Percentiles rank a stretch among this genome's conserved stretches.
Conservation (phyloP, 2,797 vertebrate genomes). For the Masticophis lateralis region DNA sequence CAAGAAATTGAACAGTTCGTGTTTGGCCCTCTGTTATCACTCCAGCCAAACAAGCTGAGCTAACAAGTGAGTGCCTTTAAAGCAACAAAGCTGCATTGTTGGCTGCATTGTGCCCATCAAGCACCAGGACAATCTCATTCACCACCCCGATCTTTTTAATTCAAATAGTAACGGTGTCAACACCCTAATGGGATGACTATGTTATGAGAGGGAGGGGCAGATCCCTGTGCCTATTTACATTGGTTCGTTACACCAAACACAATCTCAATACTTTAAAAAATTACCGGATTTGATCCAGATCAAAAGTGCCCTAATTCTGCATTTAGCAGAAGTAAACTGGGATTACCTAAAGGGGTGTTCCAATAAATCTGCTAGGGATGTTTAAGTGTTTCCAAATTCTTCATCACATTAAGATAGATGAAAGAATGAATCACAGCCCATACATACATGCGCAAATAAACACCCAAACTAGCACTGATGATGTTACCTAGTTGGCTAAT, state of each 20-base stretch:
- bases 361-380: no score
- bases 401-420: neutral
- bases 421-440: neutral
- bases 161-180: neutral
- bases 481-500: neutral
- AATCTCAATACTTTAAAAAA: neutral
- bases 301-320: neutral
- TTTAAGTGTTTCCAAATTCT: neutral
- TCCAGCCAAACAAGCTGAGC: neutral
- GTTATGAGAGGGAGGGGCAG: neutral
- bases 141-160: neutral
- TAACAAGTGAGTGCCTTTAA: constrained; percentile 18
- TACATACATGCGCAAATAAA: rapidly evolving
- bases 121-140: neutral
- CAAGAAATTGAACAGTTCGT: neutral
- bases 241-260: neutral
- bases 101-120: neutral
- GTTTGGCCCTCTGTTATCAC: constrained; percentile 26
- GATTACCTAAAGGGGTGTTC: neutral
- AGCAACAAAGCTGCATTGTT: neutral
- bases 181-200: neutral
- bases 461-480: neutral
- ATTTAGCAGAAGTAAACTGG: neutral
- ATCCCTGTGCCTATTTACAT: neutral
- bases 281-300: neutral